phyloP scores from a whole-genome alignment of 2,888 invertebrate species.

The Lycocerus yunnanus region DNA sequence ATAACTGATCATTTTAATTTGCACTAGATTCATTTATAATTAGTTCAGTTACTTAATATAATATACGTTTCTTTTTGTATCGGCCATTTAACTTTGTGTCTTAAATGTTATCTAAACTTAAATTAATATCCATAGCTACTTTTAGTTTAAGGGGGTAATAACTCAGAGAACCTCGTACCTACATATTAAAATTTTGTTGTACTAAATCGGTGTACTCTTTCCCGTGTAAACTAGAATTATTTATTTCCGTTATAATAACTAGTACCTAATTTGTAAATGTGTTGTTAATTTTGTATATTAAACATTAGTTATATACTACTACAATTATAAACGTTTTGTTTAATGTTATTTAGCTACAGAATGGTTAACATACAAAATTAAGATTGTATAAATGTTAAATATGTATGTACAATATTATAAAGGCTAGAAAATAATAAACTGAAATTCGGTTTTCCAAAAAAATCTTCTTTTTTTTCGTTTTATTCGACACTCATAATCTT shows the following conservation, averaged over 20 bases:
- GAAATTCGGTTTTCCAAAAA: constrained; percentile 23
- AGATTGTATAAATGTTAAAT: constrained; percentile 52
- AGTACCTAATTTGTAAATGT: neutral
- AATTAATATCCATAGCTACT: too few relatives aligned
- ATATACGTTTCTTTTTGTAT: neutral
- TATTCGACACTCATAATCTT: neutral
- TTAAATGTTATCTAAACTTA: neutral
- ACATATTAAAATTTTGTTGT: neutral
- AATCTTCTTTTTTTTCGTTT: neutral
- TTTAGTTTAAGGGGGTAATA: too few relatives aligned
- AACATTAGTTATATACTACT: neutral
- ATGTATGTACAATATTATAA: constrained; percentile 55
- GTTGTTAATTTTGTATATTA: neutral
- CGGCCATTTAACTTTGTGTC: neutral
- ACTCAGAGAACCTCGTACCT: neutral
- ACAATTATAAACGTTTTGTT: neutral
- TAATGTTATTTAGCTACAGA: constrained; percentile 30
- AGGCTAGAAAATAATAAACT: constrained; percentile 40
- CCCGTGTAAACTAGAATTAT: neutral
- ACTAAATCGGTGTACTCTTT: neutral
- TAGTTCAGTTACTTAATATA: too few relatives aligned
- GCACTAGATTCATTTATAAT: neutral
- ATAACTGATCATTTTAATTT: too few relatives aligned
- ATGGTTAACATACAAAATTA: constrained; percentile 41
- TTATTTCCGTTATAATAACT: neutral